Evolutionary conservation across 2,888 invertebrate genomes (phyloP).

Genomic region (Dione vanillae): DNA sequence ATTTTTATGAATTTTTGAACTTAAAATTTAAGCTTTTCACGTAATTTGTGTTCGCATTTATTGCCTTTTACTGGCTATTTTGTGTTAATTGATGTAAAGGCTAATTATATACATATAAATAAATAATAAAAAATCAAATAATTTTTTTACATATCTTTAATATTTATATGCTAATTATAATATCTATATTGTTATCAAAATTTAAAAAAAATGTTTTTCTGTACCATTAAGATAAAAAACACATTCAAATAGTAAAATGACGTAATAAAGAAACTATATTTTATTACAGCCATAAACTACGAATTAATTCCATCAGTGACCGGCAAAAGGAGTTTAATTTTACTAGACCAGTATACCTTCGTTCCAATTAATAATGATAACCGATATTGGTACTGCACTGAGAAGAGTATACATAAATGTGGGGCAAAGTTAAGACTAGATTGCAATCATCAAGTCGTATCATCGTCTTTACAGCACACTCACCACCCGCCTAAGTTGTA

Average conservation of each 20-base stretch:
- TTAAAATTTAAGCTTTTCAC: neutral
- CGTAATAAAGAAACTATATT: neutral
- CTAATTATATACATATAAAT: constrained; percentile 9
- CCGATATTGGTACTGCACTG: constrained; percentile 56
- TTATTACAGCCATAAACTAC: constrained; percentile 48
- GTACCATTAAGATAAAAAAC: neutral
- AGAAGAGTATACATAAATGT: constrained; percentile 49
- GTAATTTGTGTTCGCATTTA: neutral
- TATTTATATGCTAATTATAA: no score
- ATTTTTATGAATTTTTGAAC: neutral
- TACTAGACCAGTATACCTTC: constrained; percentile 51
- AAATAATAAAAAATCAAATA: neutral
- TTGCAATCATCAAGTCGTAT: constrained; percentile 40
- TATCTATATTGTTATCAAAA: no score
- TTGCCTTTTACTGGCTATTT: constrained; percentile 16
- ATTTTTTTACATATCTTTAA: neutral
- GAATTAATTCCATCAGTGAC: constrained; percentile 55
- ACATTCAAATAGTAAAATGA: no score
- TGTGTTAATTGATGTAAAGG: neutral
- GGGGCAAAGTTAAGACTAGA: constrained; percentile 52
- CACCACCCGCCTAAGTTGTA: constrained; percentile 30
- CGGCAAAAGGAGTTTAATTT: constrained; percentile 47
- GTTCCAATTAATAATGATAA: constrained; percentile 48
- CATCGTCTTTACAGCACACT: constrained; percentile 49
- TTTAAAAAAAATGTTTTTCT: no score